These are phyloP conservation scores for Amphimedon queenslandica DNA, from an alignment of 37 sponge, comb jelly and placozoan species.

Conservation along the genomic window DNA sequence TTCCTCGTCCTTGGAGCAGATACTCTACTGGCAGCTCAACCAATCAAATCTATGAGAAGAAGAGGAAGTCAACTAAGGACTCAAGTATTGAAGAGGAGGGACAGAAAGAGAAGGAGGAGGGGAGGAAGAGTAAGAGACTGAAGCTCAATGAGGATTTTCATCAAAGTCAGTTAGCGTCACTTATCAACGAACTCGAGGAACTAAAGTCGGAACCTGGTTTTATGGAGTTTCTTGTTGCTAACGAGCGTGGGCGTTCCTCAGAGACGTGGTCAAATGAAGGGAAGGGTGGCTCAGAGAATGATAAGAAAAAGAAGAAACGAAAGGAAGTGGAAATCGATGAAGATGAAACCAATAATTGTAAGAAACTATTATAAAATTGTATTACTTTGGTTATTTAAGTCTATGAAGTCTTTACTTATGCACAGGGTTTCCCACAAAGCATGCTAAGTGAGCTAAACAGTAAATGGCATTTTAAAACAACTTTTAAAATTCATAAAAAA, in stretches of 20 bases:
- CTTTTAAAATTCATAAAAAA: too few species aligned
- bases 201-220: conserved; percentile 76
- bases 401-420: too few species aligned
- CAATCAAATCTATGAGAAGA: conserved; percentile 16
- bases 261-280: conserved; percentile 67
- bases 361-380: too few species aligned
- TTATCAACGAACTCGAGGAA: conserved; percentile 27
- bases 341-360: not conserved
- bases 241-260: conserved; percentile 45
- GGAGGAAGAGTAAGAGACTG: not conserved
- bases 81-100: conserved; percentile 1
- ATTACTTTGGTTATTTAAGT: too few species aligned
- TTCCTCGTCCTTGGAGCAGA: conserved; percentile 92
- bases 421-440: too few species aligned
- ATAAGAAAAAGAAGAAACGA: conserved; percentile 1
- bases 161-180: conserved; percentile 11
- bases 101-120: not conserved
- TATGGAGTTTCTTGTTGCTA: conserved; percentile 76
- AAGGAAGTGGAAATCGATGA: conserved; percentile 5
- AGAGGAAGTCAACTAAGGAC: conserved; percentile 1
- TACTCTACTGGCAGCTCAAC: conserved; percentile 84
- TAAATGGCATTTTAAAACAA: too few species aligned
- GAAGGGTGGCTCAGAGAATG: not conserved
- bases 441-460: too few species aligned
- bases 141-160: conserved; percentile 2